A percentile compares a stretch with the other conserved stretches of the same genome.
These are phyloP conservation scores for Bambusicola thoracicus DNA, from an alignment of 2,113 vertebrate genomes.

Conservation along the genomic window DNA sequence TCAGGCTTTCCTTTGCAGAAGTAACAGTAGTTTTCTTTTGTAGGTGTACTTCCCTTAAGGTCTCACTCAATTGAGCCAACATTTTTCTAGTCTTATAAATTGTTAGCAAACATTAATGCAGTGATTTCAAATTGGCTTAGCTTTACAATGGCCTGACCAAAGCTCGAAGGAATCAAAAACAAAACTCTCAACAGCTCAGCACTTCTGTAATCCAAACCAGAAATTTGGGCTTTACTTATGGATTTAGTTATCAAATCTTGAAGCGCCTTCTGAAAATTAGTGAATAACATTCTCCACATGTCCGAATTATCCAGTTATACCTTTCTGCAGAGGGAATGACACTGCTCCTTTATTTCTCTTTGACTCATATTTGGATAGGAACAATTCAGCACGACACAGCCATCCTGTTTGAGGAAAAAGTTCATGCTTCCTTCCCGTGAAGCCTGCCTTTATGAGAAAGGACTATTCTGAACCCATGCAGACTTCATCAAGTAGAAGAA, in stretches of 20 bases:
- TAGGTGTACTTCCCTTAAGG: background rate
- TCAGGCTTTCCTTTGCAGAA: slow-evolving; percentile 27
- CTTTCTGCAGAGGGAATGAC: background rate
- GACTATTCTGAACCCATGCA: background rate
- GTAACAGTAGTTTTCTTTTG: background rate
- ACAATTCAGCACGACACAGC: background rate
- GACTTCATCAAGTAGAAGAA: background rate
- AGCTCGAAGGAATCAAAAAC: background rate
- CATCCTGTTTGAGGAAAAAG: background rate
- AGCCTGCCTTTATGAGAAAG: background rate
- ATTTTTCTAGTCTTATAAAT: background rate
- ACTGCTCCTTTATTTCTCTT: background rate
- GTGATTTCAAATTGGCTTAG: background rate
- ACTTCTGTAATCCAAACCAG: background rate
- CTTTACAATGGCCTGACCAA: background rate
- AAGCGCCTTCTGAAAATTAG: background rate
- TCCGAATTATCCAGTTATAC: background rate
- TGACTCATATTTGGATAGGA: background rate
- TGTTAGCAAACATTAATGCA: background rate
- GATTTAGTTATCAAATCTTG: background rate
- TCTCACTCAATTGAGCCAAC: background rate
- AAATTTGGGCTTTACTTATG: background rate
- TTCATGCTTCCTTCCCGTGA: background rate
- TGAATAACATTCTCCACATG: background rate
- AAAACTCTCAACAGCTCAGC: background rate